Base-by-base conservation (phyloP, 30 jellyfish, hydroid and myxozoan species). In the Aurelia sp. region DNA sequence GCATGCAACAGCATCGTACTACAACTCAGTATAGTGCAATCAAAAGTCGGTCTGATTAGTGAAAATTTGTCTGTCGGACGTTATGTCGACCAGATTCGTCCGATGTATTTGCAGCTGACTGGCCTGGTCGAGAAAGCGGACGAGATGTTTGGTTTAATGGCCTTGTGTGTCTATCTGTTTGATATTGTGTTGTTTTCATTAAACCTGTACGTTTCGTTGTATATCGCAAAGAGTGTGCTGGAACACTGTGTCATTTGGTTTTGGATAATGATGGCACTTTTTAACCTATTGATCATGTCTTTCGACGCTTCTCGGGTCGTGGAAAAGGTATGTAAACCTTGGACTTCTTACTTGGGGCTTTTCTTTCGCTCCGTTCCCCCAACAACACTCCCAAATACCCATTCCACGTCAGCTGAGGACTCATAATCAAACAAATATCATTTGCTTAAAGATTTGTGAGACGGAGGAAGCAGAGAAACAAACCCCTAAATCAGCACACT, bases 121-220 rank as follows among this genome's bases (percentile, higher is more conserved):
- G 24, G 80, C 40, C 81, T 82, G 64, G 92, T 63, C 13, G 65
- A 72, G 19, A 64, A 59, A 21, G 86, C 85, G 3, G 92, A 82
- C 51, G 92, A 72, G 21, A 22, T 59, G 58, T 82, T 68, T 57
- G 92, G 92, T 44, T 81, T 84, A 60, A 50, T 82, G 47, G 86
- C 84, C 4, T 78, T 82, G 38, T 59, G 62, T 17, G 72, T 82
- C 18, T 82, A 82, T 64, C 63, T 82, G 53, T 68, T 68, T 35
- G 92, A 82, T 78, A 71, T 82, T 6, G 92, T 69, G 13, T 63
- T 62, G 60, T 82, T 82, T 69, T 82, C 92, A 9, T 24, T 82
- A 52, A 70, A 53, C 44, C 86, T 82, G 8, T 82, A 82, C 22
- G 52, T 60, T 27, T 66, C 80, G 18, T 13, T 82, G 35, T 82